Conservation (phyloP, 1,140 invertebrate species). For the Episyrphus balteatus region DNA sequence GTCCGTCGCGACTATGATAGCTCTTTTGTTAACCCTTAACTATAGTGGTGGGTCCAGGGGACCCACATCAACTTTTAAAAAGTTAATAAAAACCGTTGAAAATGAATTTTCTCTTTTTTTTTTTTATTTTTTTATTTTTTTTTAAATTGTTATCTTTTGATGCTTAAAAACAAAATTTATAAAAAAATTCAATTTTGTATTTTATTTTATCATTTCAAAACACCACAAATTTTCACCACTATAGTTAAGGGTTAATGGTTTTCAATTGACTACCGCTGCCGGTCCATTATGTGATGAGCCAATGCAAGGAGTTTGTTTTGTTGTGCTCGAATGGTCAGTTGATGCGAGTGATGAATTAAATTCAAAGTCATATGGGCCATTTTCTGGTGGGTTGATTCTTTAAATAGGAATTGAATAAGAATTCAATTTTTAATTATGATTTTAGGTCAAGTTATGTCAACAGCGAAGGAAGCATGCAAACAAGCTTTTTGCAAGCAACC, state of each 20-base stretch:
- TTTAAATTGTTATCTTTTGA: too few species aligned
- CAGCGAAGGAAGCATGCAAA: slow-evolving; percentile 78
- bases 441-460: slow-evolving; percentile 82
- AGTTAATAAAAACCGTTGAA: too few species aligned
- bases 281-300: slow-evolving; percentile 93
- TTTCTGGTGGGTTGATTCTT: slow-evolving; percentile 38
- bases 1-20: slow-evolving; percentile 52
- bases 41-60: too few species aligned
- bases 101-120: too few species aligned
- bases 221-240: too few species aligned
- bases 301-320: slow-evolving; percentile 87
- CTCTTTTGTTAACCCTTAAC: slow-evolving; percentile 76
- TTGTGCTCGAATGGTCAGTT: slow-evolving; percentile 70
- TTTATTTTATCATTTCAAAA: too few species aligned
- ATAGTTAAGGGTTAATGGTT: too few species aligned
- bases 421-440: slow-evolving; percentile 4
- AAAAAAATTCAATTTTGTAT: too few species aligned
- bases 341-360: slow-evolving; percentile 41
- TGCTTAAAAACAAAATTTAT: too few species aligned
- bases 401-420: not conserved
- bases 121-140: too few species aligned
- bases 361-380: slow-evolving; percentile 40
- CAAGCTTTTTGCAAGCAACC: slow-evolving; percentile 81
- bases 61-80: too few species aligned
- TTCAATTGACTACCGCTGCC: slow-evolving; percentile 79